Conservation (phyloP, 2,888 invertebrate genomes). For the Keiferia lycopersicella region DNA sequence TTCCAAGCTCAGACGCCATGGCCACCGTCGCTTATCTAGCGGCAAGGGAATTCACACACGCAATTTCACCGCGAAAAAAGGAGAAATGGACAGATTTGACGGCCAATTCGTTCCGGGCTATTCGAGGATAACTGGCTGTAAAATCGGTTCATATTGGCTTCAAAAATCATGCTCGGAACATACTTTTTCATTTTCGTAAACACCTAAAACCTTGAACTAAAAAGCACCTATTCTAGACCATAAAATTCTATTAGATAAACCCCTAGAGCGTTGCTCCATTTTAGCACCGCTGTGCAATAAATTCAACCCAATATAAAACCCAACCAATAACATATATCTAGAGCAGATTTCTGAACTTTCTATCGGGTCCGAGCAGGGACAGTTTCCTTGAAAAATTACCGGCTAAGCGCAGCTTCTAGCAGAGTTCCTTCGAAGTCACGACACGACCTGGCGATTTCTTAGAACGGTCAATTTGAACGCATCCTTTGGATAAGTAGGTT, state of each 20-base stretch:
- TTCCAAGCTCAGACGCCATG: not conserved
- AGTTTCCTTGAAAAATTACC: conserved; percentile 66
- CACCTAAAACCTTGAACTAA: too few relatives aligned
- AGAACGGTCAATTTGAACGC: conserved; percentile 62
- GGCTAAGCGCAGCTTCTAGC: conserved; percentile 64
- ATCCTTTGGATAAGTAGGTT: conserved; percentile 59
- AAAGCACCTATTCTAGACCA: too few relatives aligned
- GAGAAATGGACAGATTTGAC: not conserved
- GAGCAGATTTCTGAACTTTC: conserved; percentile 10
- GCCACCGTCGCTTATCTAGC: not conserved
- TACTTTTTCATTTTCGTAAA: too few relatives aligned
- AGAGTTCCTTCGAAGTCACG: conserved; percentile 64
- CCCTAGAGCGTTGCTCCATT: not conserved
- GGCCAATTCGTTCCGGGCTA: not conserved
- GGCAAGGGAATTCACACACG: not conserved
- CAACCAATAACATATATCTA: conserved; percentile 11
- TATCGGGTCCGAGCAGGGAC: conserved; percentile 36
- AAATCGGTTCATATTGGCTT: not conserved
- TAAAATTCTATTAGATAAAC: conserved; percentile 5
- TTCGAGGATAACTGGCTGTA: not conserved
- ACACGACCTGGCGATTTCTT: conserved; percentile 65
- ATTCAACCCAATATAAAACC: conserved; percentile 2
- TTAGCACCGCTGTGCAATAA: not conserved
- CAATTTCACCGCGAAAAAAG: conserved; percentile 2
- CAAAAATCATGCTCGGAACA: not conserved